Conservation (phyloP, 2,888 invertebrate species). For the Sarcophaga rosellei region DNA sequence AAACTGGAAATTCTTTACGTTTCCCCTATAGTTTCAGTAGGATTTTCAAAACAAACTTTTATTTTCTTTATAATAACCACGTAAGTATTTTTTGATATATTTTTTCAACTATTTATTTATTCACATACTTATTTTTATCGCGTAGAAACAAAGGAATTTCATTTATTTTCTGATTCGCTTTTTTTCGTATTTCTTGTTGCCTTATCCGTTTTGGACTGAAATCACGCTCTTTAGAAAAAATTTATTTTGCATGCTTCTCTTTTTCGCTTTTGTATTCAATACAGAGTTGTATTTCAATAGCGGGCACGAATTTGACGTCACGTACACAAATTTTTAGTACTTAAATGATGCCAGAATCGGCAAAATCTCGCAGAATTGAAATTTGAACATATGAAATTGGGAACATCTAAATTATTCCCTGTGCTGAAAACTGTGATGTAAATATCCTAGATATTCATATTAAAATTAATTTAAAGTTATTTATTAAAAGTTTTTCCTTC, state of each 20-base stretch:
- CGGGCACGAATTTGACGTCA: conserved; percentile 33
- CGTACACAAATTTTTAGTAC: conserved; percentile 34
- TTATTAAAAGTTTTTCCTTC: too few species aligned
- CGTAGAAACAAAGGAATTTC: conserved; percentile 59
- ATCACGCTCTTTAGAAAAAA: conserved; percentile 54
- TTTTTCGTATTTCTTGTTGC: conserved; percentile 43
- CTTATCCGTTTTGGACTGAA: conserved; percentile 57
- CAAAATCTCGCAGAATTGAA: too few species aligned
- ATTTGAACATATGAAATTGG: too few species aligned
- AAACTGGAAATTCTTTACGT: not conserved
- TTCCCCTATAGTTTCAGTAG: not conserved
- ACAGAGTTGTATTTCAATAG: conserved; percentile 38
- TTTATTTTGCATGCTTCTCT: not conserved
- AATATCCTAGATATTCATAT: too few species aligned
- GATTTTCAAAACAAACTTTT: too few species aligned
- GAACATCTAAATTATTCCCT: too few species aligned
- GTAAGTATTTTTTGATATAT: not conserved
- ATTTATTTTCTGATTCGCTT: not conserved
- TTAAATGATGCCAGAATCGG: not conserved
- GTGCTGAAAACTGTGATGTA: too few species aligned
- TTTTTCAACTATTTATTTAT: conserved; percentile 22
- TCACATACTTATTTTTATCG: conserved; percentile 31
- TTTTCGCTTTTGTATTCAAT: conserved; percentile 17
- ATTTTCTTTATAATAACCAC: too few species aligned
- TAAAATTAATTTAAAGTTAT: too few species aligned